phyloP scores from a whole-genome alignment of 2,888 invertebrate species.

The Cryptocephalus primarius region DNA sequence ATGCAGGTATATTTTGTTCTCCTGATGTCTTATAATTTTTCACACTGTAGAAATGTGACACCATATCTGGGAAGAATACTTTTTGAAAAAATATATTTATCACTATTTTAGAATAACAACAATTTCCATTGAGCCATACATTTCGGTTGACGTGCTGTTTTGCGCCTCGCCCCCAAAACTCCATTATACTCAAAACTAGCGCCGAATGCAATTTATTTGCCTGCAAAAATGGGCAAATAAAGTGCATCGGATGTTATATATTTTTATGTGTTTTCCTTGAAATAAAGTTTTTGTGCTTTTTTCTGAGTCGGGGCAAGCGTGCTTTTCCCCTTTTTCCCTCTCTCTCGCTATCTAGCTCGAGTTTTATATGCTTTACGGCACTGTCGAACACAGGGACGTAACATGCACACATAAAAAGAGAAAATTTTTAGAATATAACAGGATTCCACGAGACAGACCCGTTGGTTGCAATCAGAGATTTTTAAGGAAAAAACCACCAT shows the following conservation, averaged over 20 bases:
- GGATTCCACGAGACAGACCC: too few relatives aligned
- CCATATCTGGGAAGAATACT: too few relatives aligned
- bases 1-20: neutral
- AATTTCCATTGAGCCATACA: constrained; percentile 19
- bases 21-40: too few relatives aligned
- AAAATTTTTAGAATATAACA: too few relatives aligned
- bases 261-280: constrained; percentile 37
- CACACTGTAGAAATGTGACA: too few relatives aligned
- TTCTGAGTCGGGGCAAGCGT: constrained; percentile 15
- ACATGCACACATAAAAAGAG: neutral
- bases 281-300: constrained; percentile 34
- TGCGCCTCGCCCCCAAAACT: constrained; percentile 15
- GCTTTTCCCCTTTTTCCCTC: constrained; percentile 6
- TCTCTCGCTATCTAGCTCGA: neutral
- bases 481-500: too few relatives aligned
- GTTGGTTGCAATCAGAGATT: too few relatives aligned
- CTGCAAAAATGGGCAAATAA: constrained; percentile 31
- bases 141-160: neutral
- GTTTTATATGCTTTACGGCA: neutral
- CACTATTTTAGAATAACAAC: constrained; percentile 19
- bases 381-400: neutral
- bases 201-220: constrained; percentile 29
- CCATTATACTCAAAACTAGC: constrained; percentile 29
- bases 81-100: neutral
- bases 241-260: constrained; percentile 37